A percentile compares a stretch with the other conserved stretches of the same genome.
Evolutionary conservation across 2,888 invertebrate species (phyloP).

Genomic region (Poecilus cupreus): DNA sequence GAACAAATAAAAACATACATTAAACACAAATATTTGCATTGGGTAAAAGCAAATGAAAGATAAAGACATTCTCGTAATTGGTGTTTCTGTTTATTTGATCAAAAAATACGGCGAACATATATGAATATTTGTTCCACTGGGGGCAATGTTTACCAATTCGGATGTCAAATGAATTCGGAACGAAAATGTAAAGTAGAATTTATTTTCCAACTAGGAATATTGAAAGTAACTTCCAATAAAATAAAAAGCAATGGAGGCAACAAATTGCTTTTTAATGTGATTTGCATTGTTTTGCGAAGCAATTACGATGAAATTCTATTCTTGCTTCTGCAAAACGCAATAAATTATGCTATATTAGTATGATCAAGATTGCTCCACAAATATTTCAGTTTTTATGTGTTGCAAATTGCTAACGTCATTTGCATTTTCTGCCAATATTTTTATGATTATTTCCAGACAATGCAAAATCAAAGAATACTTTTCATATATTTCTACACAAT

Average conservation of each 20-base stretch:
- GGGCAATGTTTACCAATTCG: slow-evolving; percentile 5
- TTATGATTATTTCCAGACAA: too few species aligned
- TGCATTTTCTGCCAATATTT: too few species aligned
- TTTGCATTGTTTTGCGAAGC: too few species aligned
- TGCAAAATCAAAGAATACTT: too few species aligned
- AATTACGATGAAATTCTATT: too few species aligned
- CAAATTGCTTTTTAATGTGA: too few species aligned
- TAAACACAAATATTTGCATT: slow-evolving; percentile 39
- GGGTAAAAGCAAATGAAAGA: slow-evolving; percentile 9
- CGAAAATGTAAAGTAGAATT: neutral
- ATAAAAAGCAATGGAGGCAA: neutral
- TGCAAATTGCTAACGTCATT: too few species aligned
- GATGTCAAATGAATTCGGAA: neutral
- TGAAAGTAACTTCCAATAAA: slow-evolving; percentile 4
- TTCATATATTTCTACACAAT: too few species aligned
- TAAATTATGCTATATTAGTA: neutral
- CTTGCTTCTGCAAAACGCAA: too few species aligned
- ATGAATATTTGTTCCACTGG: slow-evolving; percentile 9
- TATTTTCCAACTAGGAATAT: neutral
- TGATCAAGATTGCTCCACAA: too few species aligned
- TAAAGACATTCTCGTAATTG: slow-evolving; percentile 36
- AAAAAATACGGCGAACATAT: slow-evolving; percentile 14
- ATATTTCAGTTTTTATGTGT: too few species aligned
- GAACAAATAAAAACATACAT: slow-evolving; percentile 30
- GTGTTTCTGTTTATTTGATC: slow-evolving; percentile 31